phyloP scores from a whole-genome alignment of 2,797 vertebrate genomes.

The Hemitrygon akajei region DNA sequence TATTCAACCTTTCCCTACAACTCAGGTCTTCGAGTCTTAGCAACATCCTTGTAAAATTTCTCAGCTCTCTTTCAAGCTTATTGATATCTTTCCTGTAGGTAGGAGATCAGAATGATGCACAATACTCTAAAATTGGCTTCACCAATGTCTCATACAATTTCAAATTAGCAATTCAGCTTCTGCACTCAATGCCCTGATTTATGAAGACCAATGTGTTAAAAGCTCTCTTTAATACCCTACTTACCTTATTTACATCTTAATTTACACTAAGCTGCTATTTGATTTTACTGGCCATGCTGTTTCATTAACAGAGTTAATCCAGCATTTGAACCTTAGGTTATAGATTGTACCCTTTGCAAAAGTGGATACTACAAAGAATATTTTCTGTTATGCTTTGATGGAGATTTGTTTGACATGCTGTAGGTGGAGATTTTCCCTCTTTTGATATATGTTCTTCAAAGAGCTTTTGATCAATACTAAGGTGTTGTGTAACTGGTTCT shows the following conservation, averaged over 20 bases:
- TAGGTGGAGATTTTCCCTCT: slow-evolving; percentile 16
- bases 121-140: too few relatives aligned
- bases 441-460: slow-evolving; percentile 25
- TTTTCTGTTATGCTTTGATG: neutral
- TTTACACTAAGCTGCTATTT: neutral
- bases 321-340: neutral
- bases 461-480: slow-evolving; percentile 23
- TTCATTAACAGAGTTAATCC: neutral
- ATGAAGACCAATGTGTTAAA: too few relatives aligned
- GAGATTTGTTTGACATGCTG: slow-evolving; percentile 7
- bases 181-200: too few relatives aligned
- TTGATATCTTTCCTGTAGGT: too few relatives aligned
- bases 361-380: neutral
- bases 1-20: too few relatives aligned
- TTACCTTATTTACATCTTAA: neutral
- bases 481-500: slow-evolving; percentile 20
- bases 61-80: too few relatives aligned
- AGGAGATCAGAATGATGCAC: too few relatives aligned
- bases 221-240: too few relatives aligned
- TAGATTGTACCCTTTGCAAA: neutral
- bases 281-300: neutral
- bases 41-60: too few relatives aligned
- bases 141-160: too few relatives aligned
- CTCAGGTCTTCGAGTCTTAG: too few relatives aligned
- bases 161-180: too few relatives aligned